phyloP scores from a whole-genome alignment of 2,888 invertebrate species.

The Theristus sp. region DNA sequence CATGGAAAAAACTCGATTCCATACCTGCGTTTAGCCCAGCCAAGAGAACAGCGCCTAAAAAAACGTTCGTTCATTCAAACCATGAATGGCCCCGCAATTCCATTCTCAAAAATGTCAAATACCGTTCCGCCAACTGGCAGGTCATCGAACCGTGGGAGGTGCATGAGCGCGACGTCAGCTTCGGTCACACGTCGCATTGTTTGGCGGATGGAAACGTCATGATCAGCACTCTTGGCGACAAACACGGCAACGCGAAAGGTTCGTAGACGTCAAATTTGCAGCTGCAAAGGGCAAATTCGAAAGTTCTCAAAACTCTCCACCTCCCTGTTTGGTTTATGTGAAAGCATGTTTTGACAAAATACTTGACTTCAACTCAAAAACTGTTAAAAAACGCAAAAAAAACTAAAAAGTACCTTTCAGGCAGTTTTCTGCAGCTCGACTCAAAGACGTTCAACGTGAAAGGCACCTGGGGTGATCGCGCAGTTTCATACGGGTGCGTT shows the following conservation, averaged over 20 bases:
- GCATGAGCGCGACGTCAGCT: slow-evolving; percentile 53
- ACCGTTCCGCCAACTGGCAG: too few species aligned
- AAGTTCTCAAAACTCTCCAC: not conserved
- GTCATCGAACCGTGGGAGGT: slow-evolving; percentile 61
- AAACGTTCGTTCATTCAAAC: too few species aligned
- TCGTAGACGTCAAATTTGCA: slow-evolving; percentile 4
- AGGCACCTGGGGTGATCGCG: slow-evolving; percentile 31
- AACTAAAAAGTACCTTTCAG: slow-evolving; percentile 18
- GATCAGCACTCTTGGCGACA: slow-evolving; percentile 82
- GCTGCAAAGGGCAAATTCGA: not conserved
- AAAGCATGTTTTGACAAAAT: not conserved
- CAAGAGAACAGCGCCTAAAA: too few species aligned
- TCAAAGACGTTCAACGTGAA: slow-evolving; percentile 54
- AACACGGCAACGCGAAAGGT: slow-evolving; percentile 60
- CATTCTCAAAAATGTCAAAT: too few species aligned
- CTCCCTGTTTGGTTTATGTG: not conserved
- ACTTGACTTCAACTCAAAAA: not conserved
- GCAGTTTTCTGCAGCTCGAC: slow-evolving; percentile 67
- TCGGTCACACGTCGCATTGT: slow-evolving; percentile 84
- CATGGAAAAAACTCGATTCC: too few species aligned
- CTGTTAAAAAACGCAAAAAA: not conserved
- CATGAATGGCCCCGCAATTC: too few species aligned
- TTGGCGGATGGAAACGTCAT: slow-evolving; percentile 75
- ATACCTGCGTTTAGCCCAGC: too few species aligned
- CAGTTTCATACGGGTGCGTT: slow-evolving; percentile 63